phyloP scores from a whole-genome alignment of 1,140 invertebrate species.

The Drosophila carrolli region DNA sequence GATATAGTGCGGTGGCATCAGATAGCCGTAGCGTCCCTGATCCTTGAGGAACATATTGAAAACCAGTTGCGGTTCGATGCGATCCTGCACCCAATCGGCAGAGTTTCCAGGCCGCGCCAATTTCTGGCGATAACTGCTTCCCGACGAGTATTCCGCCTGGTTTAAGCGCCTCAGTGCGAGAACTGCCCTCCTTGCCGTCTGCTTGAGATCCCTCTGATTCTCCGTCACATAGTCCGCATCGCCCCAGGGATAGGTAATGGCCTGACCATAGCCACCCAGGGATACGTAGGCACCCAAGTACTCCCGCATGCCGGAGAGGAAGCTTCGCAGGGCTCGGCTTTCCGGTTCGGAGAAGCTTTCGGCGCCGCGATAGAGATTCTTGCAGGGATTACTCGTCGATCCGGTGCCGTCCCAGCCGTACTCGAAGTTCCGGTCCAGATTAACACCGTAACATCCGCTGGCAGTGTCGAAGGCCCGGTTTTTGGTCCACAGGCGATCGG shows the following conservation, averaged over 20 bases:
- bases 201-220: conserved; percentile 60
- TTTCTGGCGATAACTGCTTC: conserved; percentile 74
- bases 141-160: conserved; percentile 75
- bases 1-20: conserved; percentile 91
- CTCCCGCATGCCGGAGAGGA: conserved; percentile 85
- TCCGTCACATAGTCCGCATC: conserved; percentile 74
- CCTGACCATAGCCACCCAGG: conserved; percentile 92
- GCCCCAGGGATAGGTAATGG: conserved; percentile 85
- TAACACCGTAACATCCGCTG: conserved; percentile 90
- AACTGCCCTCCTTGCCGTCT: conserved; percentile 60
- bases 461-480: conserved; percentile 86
- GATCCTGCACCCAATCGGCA: conserved; percentile 90
- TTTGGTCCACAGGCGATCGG: conserved; percentile 90
- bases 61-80: conserved; percentile 88
- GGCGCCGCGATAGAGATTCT: conserved; percentile 91
- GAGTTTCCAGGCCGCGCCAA: conserved; percentile 85
- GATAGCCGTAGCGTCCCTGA: conserved; percentile 90
- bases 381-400: conserved; percentile 91
- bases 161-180: conserved; percentile 70
- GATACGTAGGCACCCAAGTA: conserved; percentile 87
- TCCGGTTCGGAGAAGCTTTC: conserved; percentile 94
- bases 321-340: conserved; percentile 89
- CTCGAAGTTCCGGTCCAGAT: conserved; percentile 93
- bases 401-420: conserved; percentile 92
- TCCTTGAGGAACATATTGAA: conserved; percentile 94